Evolutionary conservation across 2,113 vertebrate species (phyloP), one percentile per base, ranked within the genome.

Genomic region (Atrichornis clamosus): DNA sequence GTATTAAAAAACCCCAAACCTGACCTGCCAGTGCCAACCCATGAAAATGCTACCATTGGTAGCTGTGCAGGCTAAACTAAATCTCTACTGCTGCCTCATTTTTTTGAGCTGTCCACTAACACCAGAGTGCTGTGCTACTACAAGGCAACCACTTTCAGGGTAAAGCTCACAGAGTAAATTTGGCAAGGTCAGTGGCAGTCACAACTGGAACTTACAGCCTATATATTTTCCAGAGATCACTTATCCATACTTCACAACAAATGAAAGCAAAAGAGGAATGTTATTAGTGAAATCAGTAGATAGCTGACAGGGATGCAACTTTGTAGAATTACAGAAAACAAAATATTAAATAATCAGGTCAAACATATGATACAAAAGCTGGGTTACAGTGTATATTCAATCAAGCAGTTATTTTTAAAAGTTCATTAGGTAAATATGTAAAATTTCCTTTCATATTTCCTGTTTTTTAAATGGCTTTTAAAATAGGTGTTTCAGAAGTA

Each of bases 71-170:
- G 15, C 49, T 62, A 41, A 85, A 91, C 10, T 52, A 65, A 69
- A 77, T 39, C 49, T 76, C 42, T 60, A 52, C 18, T 5, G 28
- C 49, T 30, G 8, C 3, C 13, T 5, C 22, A 18, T 53, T 27
- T 75, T 62, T 70, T 11, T 49, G 27, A 70, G 15, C 33, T 73
- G 13, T 9, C 30, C 50, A 32, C 33, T 72, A 67, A 58, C 32
- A 50, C 8, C 64, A 46, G 23, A 67, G 13, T 24, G 6, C 23
- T 41, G 7, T 35, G 8, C 35, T 8, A 37, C 16, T 18, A 37
- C 4, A 52, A 42, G 22, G 39, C 39, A 62, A 30, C 15, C 28
- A 26, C 0, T 0, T 10, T 9, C 18, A 58, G 13, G 5, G 8
- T 78, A 78, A 69, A 84, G 42, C 24, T 39, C 39, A 56, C n/a